Evolutionary conservation across 2,888 invertebrate species (phyloP).

Genomic region (Standfussiana lucernea): DNA sequence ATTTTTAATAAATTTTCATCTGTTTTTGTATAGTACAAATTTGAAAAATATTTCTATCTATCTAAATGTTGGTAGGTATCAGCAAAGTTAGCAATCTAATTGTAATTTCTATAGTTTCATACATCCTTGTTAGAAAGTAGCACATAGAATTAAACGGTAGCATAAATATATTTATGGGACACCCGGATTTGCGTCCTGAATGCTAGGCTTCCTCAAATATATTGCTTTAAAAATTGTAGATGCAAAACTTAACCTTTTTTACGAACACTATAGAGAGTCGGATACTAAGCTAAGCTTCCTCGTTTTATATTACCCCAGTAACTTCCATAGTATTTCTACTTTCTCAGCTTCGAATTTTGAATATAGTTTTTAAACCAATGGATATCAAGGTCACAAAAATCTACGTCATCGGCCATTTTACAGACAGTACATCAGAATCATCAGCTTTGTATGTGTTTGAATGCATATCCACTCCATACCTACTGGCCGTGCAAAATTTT

Average conservation of each 20-base stretch:
- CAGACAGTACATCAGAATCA: background rate
- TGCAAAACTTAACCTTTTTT: constrained; percentile 1
- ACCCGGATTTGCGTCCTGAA: constrained; percentile 29
- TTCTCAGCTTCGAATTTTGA: background rate
- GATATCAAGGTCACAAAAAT: background rate
- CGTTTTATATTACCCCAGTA: background rate
- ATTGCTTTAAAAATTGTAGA: constrained; percentile 1
- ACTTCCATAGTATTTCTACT: background rate
- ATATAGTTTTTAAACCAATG: background rate
- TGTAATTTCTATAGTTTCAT: constrained; percentile 1
- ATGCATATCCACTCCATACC: background rate
- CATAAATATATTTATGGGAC: constrained; percentile 34
- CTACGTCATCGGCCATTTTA: background rate
- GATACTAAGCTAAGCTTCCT: background rate
- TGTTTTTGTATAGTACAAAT: background rate
- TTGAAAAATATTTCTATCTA: background rate
- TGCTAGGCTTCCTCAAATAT: constrained; percentile 18
- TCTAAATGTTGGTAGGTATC: background rate
- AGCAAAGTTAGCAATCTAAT: background rate
- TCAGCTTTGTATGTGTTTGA: constrained; percentile 1
- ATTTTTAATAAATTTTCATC: background rate
- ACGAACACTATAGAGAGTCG: background rate
- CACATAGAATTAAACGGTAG: constrained; percentile 24
- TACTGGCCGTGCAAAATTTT: background rate
- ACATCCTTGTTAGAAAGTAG: constrained; percentile 5